Conservation (phyloP, 2,797 vertebrate species). For the Acipenser ruthenus region DNA sequence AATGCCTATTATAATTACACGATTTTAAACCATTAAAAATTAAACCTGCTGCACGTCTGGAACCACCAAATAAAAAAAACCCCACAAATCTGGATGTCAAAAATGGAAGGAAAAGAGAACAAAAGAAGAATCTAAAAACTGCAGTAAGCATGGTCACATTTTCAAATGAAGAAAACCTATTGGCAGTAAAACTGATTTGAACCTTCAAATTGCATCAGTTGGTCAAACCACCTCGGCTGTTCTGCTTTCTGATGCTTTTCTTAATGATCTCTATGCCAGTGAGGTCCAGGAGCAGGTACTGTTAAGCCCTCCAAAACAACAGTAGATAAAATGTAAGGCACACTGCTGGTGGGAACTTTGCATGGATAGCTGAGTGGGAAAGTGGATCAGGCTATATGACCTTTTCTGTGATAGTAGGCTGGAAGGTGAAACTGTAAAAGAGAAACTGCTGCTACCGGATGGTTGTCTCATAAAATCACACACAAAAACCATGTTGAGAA, state of each 20-base stretch:
- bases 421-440: slow-evolving; percentile 22
- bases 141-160: no score
- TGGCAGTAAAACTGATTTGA: background rate
- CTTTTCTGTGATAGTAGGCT: slow-evolving; percentile 21
- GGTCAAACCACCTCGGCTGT: background rate
- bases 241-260: background rate
- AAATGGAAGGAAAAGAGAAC: no score
- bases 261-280: slow-evolving; percentile 17
- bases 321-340: slow-evolving; percentile 8
- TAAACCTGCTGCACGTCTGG: no score
- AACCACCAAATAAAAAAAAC: no score
- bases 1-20: no score
- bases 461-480: background rate
- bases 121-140: no score
- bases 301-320: slow-evolving; percentile 40
- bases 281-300: slow-evolving; percentile 19
- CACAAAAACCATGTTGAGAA: background rate
- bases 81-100: no score
- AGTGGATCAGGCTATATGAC: slow-evolving; percentile 18
- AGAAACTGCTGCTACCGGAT: background rate
- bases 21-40: no score
- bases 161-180: background rate
- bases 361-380: slow-evolving; percentile 14
- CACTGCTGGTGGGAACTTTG: background rate
- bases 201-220: background rate